Base-by-base conservation (phyloP, 2,113 vertebrate species). In the Hymenochirus boettgeri region DNA sequence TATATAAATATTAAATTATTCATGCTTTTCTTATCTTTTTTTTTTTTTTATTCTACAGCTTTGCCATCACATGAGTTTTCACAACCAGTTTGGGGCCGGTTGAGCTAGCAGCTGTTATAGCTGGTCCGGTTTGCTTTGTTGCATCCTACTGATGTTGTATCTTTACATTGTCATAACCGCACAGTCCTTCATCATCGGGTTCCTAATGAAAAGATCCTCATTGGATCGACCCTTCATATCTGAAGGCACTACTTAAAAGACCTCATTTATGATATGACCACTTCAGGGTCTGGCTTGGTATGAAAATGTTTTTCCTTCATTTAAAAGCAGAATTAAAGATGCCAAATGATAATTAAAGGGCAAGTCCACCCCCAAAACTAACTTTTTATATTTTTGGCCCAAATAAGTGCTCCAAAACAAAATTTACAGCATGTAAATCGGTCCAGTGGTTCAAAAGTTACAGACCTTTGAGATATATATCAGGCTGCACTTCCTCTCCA, bases 241-340 rank as follows among this genome's bases (percentile, higher is more conserved):
- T 0, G 93, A 95, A 46, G 96, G 96, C 47, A 94, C 95, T 45
- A 99, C 96, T 85, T 99, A 58, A 98, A 98, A 81, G 94, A 99
- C 80, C 88, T 99, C 65, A 99, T 99, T 85, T 99, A 97, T 23
- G 95, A 99, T 79, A 95, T 98, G 93, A 99, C 95, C 69, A 98
- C 96, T 25, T 98, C 95, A 0, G 95, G 95, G 24, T 99, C 95
- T 61, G 96, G 95, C 47, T 98, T 95, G 83, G 94, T 98, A 84
- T 73, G n/a, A n/a, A n/a, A n/a, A n/a, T n/a, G n/a, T n/a, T n/a
- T n/a, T n/a, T n/a, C n/a, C n/a, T n/a, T n/a, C n/a, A n/a, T n/a
- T n/a, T 58, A 15, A 27, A 42, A 42, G 6, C 4, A 6, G 29
- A 31, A 5, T 31, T 31, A 10, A 6, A 31, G 5, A 5, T 6